phyloP scores from a whole-genome alignment of 2,888 invertebrate species.

The Pinctada fucata region DNA sequence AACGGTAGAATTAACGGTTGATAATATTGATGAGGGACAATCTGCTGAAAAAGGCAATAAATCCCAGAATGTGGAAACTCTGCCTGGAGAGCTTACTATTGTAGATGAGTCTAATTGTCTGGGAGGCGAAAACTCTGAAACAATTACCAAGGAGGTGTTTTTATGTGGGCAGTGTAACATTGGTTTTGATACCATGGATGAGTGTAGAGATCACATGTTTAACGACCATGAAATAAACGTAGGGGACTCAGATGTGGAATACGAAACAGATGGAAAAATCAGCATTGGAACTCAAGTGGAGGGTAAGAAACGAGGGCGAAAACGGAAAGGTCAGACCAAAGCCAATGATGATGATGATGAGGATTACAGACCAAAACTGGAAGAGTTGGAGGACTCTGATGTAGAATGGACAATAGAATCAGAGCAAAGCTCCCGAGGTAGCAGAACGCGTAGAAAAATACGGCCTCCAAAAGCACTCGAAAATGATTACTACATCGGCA shows the following conservation, averaged over 20 bases:
- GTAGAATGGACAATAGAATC: constrained; percentile 57
- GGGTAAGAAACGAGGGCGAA: constrained; percentile 49
- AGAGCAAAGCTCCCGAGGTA: constrained; percentile 45
- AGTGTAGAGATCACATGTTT: constrained; percentile 75
- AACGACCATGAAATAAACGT: constrained; percentile 56
- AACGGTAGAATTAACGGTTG: constrained; percentile 25
- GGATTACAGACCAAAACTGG: constrained; percentile 28
- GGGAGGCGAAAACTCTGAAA: constrained; percentile 11
- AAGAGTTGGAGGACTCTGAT: constrained; percentile 54
- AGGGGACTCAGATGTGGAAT: constrained; percentile 15
- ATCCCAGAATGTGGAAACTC: background rate
- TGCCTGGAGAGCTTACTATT: constrained; percentile 6
- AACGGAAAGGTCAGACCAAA: constrained; percentile 45
- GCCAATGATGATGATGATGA: constrained; percentile 45
- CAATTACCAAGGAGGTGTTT: constrained; percentile 67
- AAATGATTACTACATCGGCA: constrained; percentile 64
- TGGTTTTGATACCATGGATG: constrained; percentile 73
- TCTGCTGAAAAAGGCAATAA: background rate
- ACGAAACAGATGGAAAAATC: constrained; percentile 43
- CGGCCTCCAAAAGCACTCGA: constrained; percentile 63
- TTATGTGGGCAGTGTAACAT: constrained; percentile 75
- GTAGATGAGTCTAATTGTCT: background rate
- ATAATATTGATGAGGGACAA: background rate
- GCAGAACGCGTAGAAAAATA: constrained; percentile 57
- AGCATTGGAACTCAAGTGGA: constrained; percentile 71